Evolutionary conservation across 2,113 vertebrate genomes (phyloP).

Genomic region (Agelaius phoeniceus): DNA sequence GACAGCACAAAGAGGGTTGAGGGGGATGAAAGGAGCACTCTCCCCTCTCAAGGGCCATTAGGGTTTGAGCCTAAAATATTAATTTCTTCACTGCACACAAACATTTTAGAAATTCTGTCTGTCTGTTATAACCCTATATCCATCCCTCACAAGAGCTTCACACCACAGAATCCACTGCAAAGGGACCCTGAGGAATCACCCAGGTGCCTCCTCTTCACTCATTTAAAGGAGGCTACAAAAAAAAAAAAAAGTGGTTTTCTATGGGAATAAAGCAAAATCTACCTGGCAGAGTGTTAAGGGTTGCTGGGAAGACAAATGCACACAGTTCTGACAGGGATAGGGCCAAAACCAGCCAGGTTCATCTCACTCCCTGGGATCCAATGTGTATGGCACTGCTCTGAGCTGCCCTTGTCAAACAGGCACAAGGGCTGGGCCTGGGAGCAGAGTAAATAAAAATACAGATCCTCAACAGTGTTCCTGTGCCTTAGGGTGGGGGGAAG

Average conservation of each 20-base stretch:
- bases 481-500: background rate
- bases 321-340: background rate
- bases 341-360: background rate
- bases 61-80: background rate
- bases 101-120: background rate
- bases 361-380: background rate
- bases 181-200: background rate
- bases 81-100: background rate
- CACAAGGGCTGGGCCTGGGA: background rate
- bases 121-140: background rate
- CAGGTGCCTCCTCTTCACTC: background rate
- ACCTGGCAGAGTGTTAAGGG: background rate
- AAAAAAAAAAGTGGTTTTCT: background rate
- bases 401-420: background rate
- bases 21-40: background rate
- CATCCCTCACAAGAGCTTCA: background rate
- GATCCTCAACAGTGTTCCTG: background rate
- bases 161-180: background rate
- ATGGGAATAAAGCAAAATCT: background rate
- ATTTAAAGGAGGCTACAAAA: background rate
- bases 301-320: background rate
- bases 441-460: background rate
- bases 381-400: rapidly evolving
- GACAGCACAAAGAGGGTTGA: background rate
- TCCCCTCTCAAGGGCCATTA: background rate